Evolutionary conservation across 2,888 invertebrate genomes (phyloP), one percentile per base, ranked within the genome.

Genomic region (Drosophila helvetica): DNA sequence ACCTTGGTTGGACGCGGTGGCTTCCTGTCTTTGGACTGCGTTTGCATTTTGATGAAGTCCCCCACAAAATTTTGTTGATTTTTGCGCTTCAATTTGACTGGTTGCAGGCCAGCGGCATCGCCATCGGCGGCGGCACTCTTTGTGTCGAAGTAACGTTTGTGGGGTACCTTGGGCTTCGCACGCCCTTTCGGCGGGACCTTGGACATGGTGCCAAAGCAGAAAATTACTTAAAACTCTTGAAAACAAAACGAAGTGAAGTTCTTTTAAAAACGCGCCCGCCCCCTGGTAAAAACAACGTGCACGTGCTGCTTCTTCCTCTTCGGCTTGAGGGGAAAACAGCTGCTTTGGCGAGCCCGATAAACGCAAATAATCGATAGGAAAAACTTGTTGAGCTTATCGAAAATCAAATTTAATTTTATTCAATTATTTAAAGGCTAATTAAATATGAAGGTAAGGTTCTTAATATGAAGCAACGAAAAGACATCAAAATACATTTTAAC

Each of bases 31-130:
- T 62, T 69, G 10, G 65, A 38, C 12, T 86, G 79, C 43, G 90
- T 88, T 33, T 79, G 79, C 45, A 90, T 89, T 42, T 79, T 79
- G 2, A 91, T 84, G 10, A 89, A 79, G 43, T 90, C 89, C 1
- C 90, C 90, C 15, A 83, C 66, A 27, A 91, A 90, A 18, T 87
- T 80, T 47, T 87, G 90, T 50, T 80, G 74, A 9, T 54, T 76
- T 52, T 74, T 70, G 1, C 77, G 79, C 38, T 79, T 87, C 0
- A 81, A 52, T 70, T 91, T 90, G 0, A 90, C 75, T 12, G 75
- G 77, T 15, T 85, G 71, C 42, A 63, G 19, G 15, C 27, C 19
- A 0, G 82, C 78, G 19, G 53, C 43, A 8, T 72, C 72, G 30
- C 73, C 70, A 25, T 82, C 82, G 5, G 74, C 43, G 10, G 78